Evolutionary conservation across 2,888 invertebrate genomes (phyloP), one percentile per base, ranked within the genome.

Genomic region (Phorcus lineatus): DNA sequence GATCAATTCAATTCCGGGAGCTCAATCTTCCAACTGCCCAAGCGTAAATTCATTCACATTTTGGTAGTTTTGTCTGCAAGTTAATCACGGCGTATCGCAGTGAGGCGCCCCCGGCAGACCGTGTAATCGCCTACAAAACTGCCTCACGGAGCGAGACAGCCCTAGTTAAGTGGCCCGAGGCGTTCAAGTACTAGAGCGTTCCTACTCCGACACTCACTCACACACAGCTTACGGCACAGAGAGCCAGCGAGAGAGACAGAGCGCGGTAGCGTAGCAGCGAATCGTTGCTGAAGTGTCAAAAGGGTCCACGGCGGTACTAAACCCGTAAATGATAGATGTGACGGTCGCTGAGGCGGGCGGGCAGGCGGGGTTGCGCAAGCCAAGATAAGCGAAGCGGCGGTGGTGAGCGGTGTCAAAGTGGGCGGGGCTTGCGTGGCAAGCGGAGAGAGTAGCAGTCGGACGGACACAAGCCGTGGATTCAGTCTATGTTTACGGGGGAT

Each of bases 31-130:
- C 77, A 36, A 77, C 57, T 54, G 57, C 57, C 77, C 19, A 36
- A 57, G 55, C 77, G 77, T 57, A 36, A 54, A 57, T 54, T 55
- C 77, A 57, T 36, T 77, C 77, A 31, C 77, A 55, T 55, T 77
- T 77, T 57, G 57, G 62, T 57, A 57, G 77, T 77, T 77, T 77
- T 77, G 77, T 77, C 77, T 77, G 55, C 55, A 16, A 31, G 54
- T 77, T 77, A 77, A 77, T 77, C 77, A 77, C 77, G 55, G 77
- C 55, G 28, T 55, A 77, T 77, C 77, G 36, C 55, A 36, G 57
- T 77, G 55, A 77, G 57, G 54, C 77, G 55, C 28, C 54, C 55
- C 77, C 57, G 77, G 77, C 55, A 54, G 77, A 77, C 77, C 55
- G 24, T 55, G 54, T 54, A 55, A 77, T 77, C 36, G 55, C 36